A percentile compares a stretch with the other conserved stretches of the same genome.
Conservation (phyloP, 2,797 vertebrate genomes). For the Chromis chromis region DNA sequence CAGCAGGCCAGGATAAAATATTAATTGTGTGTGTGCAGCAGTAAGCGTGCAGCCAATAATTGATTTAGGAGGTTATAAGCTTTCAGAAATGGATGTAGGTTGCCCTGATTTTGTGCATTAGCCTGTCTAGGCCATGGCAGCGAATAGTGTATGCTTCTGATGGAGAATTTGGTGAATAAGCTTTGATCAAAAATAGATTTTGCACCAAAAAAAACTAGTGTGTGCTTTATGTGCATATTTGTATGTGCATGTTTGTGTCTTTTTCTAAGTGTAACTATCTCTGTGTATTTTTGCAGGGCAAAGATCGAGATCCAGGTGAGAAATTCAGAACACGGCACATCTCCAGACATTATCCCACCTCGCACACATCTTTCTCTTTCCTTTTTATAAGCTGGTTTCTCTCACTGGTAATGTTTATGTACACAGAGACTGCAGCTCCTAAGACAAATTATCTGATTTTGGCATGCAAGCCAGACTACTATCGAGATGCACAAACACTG, state of each 20-base stretch:
- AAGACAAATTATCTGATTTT: constrained; percentile 6
- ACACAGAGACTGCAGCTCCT: neutral
- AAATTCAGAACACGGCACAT: constrained; percentile 9
- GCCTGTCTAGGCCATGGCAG: neutral
- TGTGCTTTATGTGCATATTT: neutral
- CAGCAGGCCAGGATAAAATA: constrained; percentile 27
- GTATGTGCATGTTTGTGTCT: constrained; percentile 4
- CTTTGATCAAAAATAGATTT: neutral
- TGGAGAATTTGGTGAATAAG: neutral
- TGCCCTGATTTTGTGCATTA: neutral
- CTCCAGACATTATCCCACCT: constrained; percentile 1
- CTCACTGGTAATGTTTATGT: constrained; percentile 1
- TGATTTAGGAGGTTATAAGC: constrained; percentile 18
- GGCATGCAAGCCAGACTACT: neutral
- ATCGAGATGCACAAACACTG: neutral
- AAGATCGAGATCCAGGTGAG: constrained; percentile 83
- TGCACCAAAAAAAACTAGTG: neutral
- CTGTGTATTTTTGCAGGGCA: constrained; percentile 67
- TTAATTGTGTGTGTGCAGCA: constrained; percentile 32
- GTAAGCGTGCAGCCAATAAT: constrained; percentile 9
- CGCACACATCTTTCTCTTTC: neutral
- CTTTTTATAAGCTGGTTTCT: neutral
- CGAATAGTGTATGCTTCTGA: neutral
- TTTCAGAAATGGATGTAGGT: neutral
- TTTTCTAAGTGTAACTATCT: constrained; percentile 24